These are phyloP conservation scores for Cecidostiba fungosa DNA, from an alignment of 2,888 invertebrate species.

Conservation along the genomic window DNA sequence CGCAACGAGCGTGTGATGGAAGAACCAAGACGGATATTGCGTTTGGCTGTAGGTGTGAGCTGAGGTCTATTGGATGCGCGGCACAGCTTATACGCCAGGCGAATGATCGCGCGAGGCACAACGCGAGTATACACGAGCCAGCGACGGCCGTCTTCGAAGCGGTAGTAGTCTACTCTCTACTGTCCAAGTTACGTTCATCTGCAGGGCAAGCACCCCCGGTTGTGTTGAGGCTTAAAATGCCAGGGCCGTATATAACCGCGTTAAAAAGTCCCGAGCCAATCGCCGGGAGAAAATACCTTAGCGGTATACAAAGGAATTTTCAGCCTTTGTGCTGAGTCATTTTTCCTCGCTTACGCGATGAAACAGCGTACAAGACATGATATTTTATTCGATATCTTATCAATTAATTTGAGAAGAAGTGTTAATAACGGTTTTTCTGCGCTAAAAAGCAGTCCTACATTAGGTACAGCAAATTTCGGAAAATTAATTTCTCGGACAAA, in stretches of 20 bases:
- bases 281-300: not conserved
- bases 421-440: not conserved
- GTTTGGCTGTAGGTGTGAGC: no score
- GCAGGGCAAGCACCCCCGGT: constrained; percentile 76
- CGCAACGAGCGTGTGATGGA: no score
- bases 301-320: no score
- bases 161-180: constrained; percentile 65
- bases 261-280: not conserved
- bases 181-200: constrained; percentile 73
- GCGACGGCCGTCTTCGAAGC: constrained; percentile 66
- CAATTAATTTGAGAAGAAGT: not conserved
- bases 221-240: constrained; percentile 68
- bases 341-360: no score
- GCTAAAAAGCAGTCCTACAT: no score
- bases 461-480: no score
- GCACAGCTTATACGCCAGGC: not conserved
- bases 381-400: not conserved
- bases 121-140: not conserved
- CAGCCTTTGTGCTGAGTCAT: no score
- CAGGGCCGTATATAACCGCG: constrained; percentile 11
- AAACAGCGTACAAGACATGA: no score
- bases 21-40: no score
- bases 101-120: constrained; percentile 24
- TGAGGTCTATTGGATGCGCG: not conserved
- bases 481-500: no score